Conservation (phyloP, 2,797 vertebrate genomes). For the Orestias chungarensis region DNA sequence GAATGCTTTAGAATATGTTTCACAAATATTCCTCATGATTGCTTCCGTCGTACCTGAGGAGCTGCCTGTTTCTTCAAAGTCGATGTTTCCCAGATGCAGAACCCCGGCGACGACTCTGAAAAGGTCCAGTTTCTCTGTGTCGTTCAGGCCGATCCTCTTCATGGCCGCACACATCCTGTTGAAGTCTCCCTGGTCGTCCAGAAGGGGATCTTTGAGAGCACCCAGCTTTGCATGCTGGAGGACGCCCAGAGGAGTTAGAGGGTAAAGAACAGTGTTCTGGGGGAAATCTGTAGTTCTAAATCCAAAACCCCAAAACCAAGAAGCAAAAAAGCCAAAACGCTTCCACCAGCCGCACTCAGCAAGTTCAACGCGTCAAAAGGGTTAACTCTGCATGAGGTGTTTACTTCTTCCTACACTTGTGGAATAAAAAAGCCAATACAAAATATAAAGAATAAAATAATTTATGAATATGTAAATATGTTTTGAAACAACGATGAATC, state of each 20-base stretch:
- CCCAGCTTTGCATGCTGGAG: conserved; percentile 89
- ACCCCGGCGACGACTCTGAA: conserved; percentile 96
- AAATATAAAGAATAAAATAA: conserved; percentile 8
- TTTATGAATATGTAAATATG: conserved; percentile 31
- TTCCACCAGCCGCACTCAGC: conserved; percentile 43
- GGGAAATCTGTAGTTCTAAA: too few species aligned
- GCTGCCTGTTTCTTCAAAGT: conserved; percentile 97
- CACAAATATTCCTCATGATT: not conserved
- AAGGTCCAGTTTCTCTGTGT: conserved; percentile 95
- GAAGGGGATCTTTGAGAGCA: conserved; percentile 91
- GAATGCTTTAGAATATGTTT: not conserved
- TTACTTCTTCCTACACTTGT: not conserved
- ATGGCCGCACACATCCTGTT: conserved; percentile 96
- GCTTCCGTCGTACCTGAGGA: conserved; percentile 85
- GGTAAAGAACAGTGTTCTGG: not conserved
- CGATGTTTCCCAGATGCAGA: conserved; percentile 96
- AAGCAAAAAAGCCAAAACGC: conserved; percentile 16
- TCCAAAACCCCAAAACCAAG: too few species aligned
- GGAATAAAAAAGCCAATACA: not conserved
- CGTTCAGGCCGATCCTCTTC: conserved; percentile 96
- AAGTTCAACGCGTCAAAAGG: conserved; percentile 14
- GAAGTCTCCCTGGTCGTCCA: conserved; percentile 96
- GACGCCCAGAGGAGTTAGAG: not conserved
- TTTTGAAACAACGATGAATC: conserved; percentile 8
- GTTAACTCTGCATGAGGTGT: not conserved